phyloP scores from a whole-genome alignment of 2,888 invertebrate species.

The Dasypolia templi region DNA sequence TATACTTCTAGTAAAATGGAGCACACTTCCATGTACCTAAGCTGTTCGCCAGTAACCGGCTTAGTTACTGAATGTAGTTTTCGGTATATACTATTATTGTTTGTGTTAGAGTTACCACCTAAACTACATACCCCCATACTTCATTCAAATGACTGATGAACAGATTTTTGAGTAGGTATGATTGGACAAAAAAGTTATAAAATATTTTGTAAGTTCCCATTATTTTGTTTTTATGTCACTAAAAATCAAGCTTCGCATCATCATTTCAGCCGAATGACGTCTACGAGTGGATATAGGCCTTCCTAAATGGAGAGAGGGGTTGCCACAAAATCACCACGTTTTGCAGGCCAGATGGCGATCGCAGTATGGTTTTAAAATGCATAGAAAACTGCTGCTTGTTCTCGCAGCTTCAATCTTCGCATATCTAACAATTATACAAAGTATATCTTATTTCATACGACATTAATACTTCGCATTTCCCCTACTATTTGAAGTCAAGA shows the following conservation, averaged over 20 bases:
- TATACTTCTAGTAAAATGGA: neutral
- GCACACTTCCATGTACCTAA: neutral
- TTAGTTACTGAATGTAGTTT: neutral
- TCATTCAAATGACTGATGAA: neutral
- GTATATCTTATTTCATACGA: no score
- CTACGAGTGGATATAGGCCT: no score
- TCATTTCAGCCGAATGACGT: no score
- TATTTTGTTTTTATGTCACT: neutral
- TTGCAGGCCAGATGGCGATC: no score
- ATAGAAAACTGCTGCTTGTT: no score
- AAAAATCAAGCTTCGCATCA: neutral
- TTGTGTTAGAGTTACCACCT: neutral
- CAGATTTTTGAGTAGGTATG: neutral
- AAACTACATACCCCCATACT: neutral
- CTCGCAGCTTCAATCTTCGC: no score
- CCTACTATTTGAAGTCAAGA: no score
- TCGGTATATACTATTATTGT: neutral
- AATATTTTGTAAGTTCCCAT: no score
- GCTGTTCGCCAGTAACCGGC: neutral
- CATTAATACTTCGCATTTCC: no score
- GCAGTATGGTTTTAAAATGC: no score
- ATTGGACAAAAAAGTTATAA: neutral
- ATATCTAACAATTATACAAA: neutral
- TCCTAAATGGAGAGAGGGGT: no score
- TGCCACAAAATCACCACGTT: no score